Conservation (phyloP, 2,113 vertebrate species). For the Sminthopsis crassicaudata region DNA sequence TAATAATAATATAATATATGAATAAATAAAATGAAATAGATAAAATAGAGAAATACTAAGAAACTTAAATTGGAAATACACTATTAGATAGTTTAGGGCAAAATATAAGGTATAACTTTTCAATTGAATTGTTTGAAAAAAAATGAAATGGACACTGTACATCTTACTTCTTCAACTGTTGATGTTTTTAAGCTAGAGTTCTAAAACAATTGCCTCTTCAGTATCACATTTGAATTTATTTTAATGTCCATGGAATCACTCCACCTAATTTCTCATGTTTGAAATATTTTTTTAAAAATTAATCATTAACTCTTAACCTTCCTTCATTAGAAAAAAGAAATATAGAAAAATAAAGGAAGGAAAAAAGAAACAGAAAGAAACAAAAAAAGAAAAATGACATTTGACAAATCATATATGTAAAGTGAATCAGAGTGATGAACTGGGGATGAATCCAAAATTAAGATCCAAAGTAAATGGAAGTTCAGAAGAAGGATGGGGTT, state of each 20-base stretch:
- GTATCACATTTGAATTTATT: not conserved
- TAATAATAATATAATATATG: too few species aligned
- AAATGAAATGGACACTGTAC: not conserved
- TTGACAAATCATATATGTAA: not conserved
- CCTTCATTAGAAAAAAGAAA: not conserved
- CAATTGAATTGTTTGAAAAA: not conserved
- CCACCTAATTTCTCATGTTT: not conserved
- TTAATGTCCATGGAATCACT: not conserved
- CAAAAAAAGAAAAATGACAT: not conserved
- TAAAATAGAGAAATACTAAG: not conserved
- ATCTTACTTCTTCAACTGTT: not conserved
- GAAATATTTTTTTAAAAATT: not conserved
- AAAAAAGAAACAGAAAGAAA: not conserved
- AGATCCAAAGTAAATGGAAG: not conserved
- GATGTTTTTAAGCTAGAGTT: not conserved
- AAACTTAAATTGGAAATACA: not conserved
- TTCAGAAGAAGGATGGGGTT: not conserved
- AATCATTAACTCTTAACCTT: not conserved
- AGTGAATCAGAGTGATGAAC: not conserved
- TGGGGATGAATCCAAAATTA: not conserved
- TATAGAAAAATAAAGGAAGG: too few species aligned
- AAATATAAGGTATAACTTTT: not conserved
- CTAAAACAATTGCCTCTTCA: not conserved
- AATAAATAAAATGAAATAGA: too few species aligned
- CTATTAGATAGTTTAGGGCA: not conserved